phyloP scores from a whole-genome alignment of 2,888 invertebrate genomes.

The Trichogramma evanescens region DNA sequence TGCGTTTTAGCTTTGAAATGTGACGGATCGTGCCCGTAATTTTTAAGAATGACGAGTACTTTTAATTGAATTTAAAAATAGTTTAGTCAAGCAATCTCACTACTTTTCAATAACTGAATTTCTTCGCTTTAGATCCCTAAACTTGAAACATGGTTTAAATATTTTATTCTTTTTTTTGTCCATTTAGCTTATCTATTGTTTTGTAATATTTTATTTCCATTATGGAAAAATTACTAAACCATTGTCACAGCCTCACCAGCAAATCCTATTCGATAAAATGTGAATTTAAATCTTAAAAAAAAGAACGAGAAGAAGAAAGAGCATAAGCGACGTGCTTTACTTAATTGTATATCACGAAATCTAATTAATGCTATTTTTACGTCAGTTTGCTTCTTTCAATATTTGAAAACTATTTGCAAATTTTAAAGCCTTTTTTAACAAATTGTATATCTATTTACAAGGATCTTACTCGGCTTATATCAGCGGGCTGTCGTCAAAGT shows the following conservation, averaged over 20 bases:
- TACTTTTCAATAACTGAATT: slow-evolving; percentile 9
- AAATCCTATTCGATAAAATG: slow-evolving; percentile 12
- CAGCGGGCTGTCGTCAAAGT: slow-evolving; percentile 15
- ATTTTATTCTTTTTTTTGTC: slow-evolving; percentile 3
- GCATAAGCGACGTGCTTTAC: background rate
- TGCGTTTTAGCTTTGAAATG: slow-evolving; percentile 23
- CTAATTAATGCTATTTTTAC: background rate
- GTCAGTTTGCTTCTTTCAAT: background rate
- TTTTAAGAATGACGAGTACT: slow-evolving; percentile 12
- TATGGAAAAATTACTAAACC: slow-evolving; percentile 17
- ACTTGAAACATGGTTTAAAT: slow-evolving; percentile 2
- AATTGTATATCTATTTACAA: slow-evolving; percentile 21
- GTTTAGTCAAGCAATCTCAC: slow-evolving; percentile 11
- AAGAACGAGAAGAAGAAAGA: background rate
- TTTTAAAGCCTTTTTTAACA: background rate
- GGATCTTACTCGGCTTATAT: slow-evolving; percentile 20
- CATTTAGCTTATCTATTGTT: slow-evolving; percentile 18
- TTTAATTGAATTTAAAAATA: slow-evolving; percentile 19
- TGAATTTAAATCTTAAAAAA: background rate
- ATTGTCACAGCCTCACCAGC: slow-evolving; percentile 26
- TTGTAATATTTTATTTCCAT: slow-evolving; percentile 13
- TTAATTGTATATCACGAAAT: background rate
- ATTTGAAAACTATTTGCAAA: background rate
- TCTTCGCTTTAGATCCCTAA: slow-evolving; percentile 1
- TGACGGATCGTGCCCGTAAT: slow-evolving; percentile 17